Evolutionary conservation across 2,888 invertebrate species (phyloP), one percentile per base, ranked within the genome.

Genomic region (Leptogaster cylindrica): DNA sequence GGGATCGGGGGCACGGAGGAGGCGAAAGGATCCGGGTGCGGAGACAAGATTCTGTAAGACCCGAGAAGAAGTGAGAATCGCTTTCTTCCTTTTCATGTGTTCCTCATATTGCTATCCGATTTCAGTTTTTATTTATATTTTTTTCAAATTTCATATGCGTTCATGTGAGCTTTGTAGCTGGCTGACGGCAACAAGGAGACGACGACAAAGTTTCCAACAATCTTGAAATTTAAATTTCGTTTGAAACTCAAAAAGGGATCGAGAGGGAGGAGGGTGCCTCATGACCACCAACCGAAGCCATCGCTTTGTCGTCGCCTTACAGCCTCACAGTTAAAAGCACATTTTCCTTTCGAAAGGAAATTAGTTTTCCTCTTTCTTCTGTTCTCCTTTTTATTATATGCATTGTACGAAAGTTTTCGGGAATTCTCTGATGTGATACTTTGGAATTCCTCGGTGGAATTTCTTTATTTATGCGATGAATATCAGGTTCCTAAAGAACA

Each of bases 201-300:
- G 36, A 55, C 55, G 55, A 55, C 55, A 55, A 55, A 55, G 55
- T 55, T 55, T 55, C 36, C 16, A 55, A 36, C 55, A 36, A 55
- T 55, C 36, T 55, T 39, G 23, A 55, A 55, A 55, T 55, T 55
- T 55, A 39, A 55, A 55, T 55, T 55, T 55, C 31, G 55, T 18
- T 33, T 52, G 33, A 33, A 31, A 52, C 16, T 31, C 14, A 18
- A 20, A 27, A 20, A 50, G 25, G 31, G 28, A 27, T 16, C 25
- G 14, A 52, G 18, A 28, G 31, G 23, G 23, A 46, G 7, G 46
- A 33, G 52, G 18, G 10, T 44, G 1, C 36, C 4, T 36, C n/a
- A n/a, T n/a, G n/a, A n/a, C n/a, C n/a, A n/a, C n/a, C n/a, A n/a
- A n/a, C n/a, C n/a, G n/a, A n/a, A n/a, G 36, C 7, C 31, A 8